Base-by-base conservation (phyloP, 2,113 vertebrate species). In the Colaptes auratus region DNA sequence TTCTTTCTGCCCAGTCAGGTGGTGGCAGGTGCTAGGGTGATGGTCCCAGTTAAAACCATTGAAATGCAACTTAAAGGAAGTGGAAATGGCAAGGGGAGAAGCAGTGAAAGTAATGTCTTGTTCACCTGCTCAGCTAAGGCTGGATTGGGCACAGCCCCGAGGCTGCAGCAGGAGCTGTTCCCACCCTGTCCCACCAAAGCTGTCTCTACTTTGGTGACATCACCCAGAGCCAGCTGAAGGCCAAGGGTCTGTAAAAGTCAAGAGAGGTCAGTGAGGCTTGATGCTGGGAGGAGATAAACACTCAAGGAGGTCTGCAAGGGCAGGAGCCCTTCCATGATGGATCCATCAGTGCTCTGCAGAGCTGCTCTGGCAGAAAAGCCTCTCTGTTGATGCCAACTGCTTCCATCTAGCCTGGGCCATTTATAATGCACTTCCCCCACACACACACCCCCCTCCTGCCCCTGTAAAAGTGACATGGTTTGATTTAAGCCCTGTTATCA, bases 41-140 rank as follows among this genome's bases (percentile, higher is more conserved):
- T 12, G 6, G 28, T 10, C 1, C 30, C 30, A 16, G 39, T 39
- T 39, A 52, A 88, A 83, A 10, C 4, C 46, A 2, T 10, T 48
- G 44, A 36, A 25, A 76, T 18, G 2, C 0, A 25, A 18, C 31
- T 14, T 14, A 46, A 28, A 76, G 9, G 11, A 59, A 46, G 21
- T 12, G 44, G 10, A 56, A 42, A 28, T 9, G 35, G 5, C 12
- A 28, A 19, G 4, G 15, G 55, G 5, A 42, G 25, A 52, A 72
- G 21, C 13, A 5, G 4, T 30, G 39, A 16, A 44, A 15, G 42
- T 44, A 44, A 4, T 24, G 7, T 19, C 33, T 55, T n/a, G 20
- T n/a, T 52, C 14, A 3, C 0, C 0, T 6, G 24, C 18, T 65
- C 18, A 9, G 25, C 19, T 69, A 39, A 33, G n/a, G 18, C 39